phyloP scores from a whole-genome alignment of 1,140 invertebrate species.

The Drosophila pandora region DNA sequence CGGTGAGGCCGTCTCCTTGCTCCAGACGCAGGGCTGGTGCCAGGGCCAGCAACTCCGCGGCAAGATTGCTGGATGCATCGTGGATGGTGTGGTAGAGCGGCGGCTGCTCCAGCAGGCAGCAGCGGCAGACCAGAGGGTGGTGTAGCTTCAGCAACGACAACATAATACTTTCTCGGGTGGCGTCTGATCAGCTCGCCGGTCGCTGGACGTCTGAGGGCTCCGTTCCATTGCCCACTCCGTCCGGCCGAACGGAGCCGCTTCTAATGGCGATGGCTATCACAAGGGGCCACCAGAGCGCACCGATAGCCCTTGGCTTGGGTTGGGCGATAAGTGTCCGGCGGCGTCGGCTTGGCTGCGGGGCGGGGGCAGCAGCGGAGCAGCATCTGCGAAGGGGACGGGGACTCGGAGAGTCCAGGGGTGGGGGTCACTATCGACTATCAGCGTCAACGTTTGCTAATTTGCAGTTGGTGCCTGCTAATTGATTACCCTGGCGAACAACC shows the following conservation, averaged over 20 bases:
- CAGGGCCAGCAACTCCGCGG: constrained; percentile 46
- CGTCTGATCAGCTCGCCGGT: constrained; percentile 60
- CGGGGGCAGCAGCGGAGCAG: constrained; percentile 16
- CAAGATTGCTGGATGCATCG: constrained; percentile 43
- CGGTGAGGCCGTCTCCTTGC: constrained; percentile 57
- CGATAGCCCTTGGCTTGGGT: constrained; percentile 54
- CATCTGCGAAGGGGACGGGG: background rate
- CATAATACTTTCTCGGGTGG: constrained; percentile 62
- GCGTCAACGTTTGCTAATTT: constrained; percentile 68
- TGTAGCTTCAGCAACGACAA: constrained; percentile 56
- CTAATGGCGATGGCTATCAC: constrained; percentile 35
- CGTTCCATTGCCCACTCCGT: constrained; percentile 11
- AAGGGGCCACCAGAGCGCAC: constrained; percentile 46
- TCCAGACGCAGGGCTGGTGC: constrained; percentile 52
- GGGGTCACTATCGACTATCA: constrained; percentile 29
- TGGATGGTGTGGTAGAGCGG: constrained; percentile 53
- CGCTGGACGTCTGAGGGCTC: constrained; percentile 58
- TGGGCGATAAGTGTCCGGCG: constrained; percentile 30
- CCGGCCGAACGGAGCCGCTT: background rate
- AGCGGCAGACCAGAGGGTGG: constrained; percentile 64
- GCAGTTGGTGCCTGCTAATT: constrained; percentile 67
- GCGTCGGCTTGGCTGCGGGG: constrained; percentile 16
- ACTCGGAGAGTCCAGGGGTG: background rate
- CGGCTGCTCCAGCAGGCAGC: constrained; percentile 70
- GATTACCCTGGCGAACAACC: constrained; percentile 52